Evolutionary conservation across 2,797 vertebrate species (phyloP).

Genomic region (Propithecus perrieri): DNA sequence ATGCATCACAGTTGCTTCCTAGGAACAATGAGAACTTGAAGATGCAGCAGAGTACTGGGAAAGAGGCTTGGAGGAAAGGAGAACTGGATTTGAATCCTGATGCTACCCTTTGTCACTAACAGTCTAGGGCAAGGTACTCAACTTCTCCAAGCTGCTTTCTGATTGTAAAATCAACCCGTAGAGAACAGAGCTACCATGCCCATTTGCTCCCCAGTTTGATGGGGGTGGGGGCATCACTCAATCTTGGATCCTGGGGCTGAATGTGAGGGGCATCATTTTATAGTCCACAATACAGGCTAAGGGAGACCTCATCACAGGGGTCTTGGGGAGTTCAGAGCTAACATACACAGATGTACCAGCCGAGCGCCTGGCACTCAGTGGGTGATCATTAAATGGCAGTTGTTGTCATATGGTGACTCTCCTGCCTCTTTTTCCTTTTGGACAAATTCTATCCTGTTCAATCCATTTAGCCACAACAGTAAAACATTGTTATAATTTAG

Average conservation of each 20-base stretch:
- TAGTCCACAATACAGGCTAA: not conserved
- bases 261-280: not conserved
- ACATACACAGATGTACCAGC: too few relatives aligned
- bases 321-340: not conserved
- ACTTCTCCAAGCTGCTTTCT: not conserved
- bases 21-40: not conserved
- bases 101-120: not conserved
- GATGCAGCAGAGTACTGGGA: not conserved
- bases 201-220: not conserved
- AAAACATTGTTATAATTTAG: not conserved
- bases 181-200: not conserved
- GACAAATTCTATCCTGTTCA: not conserved
- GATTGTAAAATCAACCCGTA: not conserved
- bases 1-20: not conserved
- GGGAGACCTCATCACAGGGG: not conserved
- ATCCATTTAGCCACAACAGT: not conserved
- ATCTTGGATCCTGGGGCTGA: not conserved
- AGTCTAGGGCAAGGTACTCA: not conserved
- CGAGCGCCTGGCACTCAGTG: not conserved
- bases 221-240: rapidly evolving
- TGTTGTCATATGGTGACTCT: not conserved
- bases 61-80: not conserved
- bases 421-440: not conserved
- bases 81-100: not conserved
- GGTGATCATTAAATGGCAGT: not conserved